Base-by-base conservation (phyloP, 2,113 vertebrate genomes). In the Centropus unirufus region DNA sequence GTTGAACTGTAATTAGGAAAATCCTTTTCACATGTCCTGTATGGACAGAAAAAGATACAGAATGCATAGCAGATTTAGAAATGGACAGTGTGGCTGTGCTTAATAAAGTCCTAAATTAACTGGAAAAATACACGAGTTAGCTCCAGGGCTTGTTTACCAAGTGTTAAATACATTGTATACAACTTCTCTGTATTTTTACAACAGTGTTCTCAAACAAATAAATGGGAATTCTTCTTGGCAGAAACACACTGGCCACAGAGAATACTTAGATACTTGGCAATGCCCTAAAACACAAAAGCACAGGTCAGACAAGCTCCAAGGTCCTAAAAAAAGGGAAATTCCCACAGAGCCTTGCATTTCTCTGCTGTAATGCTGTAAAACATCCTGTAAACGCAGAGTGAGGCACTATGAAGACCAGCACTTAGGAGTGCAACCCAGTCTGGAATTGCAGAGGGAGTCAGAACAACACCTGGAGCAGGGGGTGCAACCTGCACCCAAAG, bases 1-100 rank as follows among this genome's bases (percentile, higher is more conserved):
- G 72, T 34, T 58, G 72, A 95, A 96, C 67, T 90, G 46, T 63
- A 95, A 97, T 86, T 90, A 75, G 82, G 54, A 97, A 94, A 97
- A 92, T 9, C 49, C 29, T 95, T 95, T 95, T 88, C 70, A 77
- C 73, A 55, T 20, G 20, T 57, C 26, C 34, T 58, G 27, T 16
- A 77, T 24, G 24, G 89, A 84, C 30, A 83, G 34, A 51, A 55
- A 54, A 62, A 64, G 57, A 87, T 8, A 83, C 8, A 90, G 52
- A 83, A 87, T 1, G 40, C 39, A 36, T 32, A 81, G 3, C 57
- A 75, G 47, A 66, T 72, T 85, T 61, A 77, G 36, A 87, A 79
- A 76, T 20, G 36, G 61, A 68, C 54, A 74, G 36, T 3, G 19
- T 27, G 77, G 79, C n/a, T 61, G 44, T 27, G 30, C 11, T 83